These are phyloP conservation scores for Keiferia lycopersicella DNA, from an alignment of 2,888 invertebrate species.

Conservation along the genomic window DNA sequence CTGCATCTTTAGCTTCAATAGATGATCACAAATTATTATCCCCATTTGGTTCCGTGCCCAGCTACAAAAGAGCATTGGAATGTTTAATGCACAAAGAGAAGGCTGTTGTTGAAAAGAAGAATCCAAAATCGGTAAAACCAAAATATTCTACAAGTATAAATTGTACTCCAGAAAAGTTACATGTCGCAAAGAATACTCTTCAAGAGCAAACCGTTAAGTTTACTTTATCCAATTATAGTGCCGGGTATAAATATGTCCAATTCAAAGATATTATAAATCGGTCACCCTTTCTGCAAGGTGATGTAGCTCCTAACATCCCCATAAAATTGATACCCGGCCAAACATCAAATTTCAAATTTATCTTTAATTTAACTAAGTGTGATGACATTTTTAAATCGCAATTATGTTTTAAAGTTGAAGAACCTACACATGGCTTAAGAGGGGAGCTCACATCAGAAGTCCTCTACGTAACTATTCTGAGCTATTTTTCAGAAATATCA, in stretches of 20 bases:
- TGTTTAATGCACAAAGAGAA: neutral
- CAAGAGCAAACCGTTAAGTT: neutral
- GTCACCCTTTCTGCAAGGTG: neutral
- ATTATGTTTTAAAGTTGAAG: constrained; percentile 57
- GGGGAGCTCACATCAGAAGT: constrained; percentile 42
- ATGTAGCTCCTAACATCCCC: constrained; percentile 47
- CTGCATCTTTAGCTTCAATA: neutral
- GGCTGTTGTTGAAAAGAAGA: neutral
- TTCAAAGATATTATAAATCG: neutral
- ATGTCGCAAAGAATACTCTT: neutral
- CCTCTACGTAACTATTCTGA: constrained; percentile 53
- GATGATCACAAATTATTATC: neutral
- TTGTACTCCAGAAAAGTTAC: constrained; percentile 5
- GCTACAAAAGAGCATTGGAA: neutral
- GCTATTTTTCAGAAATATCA: constrained; percentile 38
- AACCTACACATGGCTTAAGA: constrained; percentile 36
- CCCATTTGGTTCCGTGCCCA: neutral
- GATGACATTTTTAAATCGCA: constrained; percentile 46
- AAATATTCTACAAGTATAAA: neutral
- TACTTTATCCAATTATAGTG: neutral
- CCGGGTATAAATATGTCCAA: neutral
- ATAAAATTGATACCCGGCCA: constrained; percentile 60
- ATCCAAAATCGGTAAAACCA: neutral
- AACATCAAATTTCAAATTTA: constrained; percentile 47
- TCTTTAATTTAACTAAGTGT: constrained; percentile 46